phyloP scores from a whole-genome alignment of 1,140 invertebrate species.

The Aplysia californica region DNA sequence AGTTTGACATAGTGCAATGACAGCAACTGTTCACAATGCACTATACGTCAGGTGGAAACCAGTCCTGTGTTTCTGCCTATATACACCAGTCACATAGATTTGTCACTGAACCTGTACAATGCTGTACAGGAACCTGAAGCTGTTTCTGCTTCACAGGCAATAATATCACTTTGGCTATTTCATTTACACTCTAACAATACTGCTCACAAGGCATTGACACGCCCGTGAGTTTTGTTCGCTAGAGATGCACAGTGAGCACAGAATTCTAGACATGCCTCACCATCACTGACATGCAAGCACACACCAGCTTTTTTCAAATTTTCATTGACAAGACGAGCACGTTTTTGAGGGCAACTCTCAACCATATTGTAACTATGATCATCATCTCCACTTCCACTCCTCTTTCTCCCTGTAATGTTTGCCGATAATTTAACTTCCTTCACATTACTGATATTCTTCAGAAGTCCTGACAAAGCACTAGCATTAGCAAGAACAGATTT shows the following conservation, averaged over 20 bases:
- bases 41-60: too few relatives aligned
- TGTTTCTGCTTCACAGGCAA: too few relatives aligned
- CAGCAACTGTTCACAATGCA: too few relatives aligned
- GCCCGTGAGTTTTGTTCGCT: slow-evolving; percentile 21
- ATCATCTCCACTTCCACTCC: slow-evolving; percentile 34
- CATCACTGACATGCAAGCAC: slow-evolving; percentile 61
- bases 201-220: too few relatives aligned
- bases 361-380: slow-evolving; percentile 48
- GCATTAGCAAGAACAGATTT: slow-evolving; percentile 60
- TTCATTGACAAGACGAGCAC: not conserved
- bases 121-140: too few relatives aligned
- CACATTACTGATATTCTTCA: slow-evolving; percentile 58
- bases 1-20: too few relatives aligned
- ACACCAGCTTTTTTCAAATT: slow-evolving; percentile 43
- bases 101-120: too few relatives aligned
- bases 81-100: too few relatives aligned
- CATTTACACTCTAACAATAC: too few relatives aligned
- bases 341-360: slow-evolving; percentile 14
- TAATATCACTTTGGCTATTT: too few relatives aligned
- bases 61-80: too few relatives aligned
- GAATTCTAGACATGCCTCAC: slow-evolving; percentile 57
- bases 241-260: slow-evolving; percentile 47
- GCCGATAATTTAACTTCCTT: slow-evolving; percentile 51
- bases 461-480: slow-evolving; percentile 53
- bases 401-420: slow-evolving; percentile 40